Evolutionary conservation across 2,113 vertebrate genomes (phyloP), one percentile per base, ranked within the genome.

Genomic region (Nothobranchius kuhntae): DNA sequence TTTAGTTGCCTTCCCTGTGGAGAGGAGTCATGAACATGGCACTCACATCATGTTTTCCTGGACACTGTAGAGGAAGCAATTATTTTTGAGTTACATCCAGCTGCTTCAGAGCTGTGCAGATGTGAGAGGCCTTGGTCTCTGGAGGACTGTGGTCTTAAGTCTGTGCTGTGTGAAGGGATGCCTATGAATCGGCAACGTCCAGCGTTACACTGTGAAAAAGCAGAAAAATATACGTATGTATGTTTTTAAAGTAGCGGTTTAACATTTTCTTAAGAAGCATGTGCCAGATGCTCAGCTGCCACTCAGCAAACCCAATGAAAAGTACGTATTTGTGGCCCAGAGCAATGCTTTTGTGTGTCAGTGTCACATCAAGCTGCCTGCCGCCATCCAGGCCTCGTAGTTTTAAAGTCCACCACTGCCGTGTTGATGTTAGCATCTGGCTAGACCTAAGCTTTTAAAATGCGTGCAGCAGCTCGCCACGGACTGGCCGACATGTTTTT

Each of bases 41-140:
- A 89, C 90, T 92, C 94, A 93, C 93, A 93, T 92, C 73, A 78
- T 86, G 81, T 75, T 85, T 78, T 80, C 72, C 75, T 80, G 71
- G 82, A 86, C 50, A 15, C 52, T 44, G 76, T 46, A 47, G 68
- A 94, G 94, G 93, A 95, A 96, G 94, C 89, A 90, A 95, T 94
- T 93, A 94, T 89, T 91, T 90, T 83, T 85, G 89, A 92, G 92
- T 90, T 93, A 89, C 90, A 88, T 92, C 92, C 95, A 96, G 94
- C 95, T 95, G 94, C 87, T 90, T 86, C 65, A 1, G 78, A 76
- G 80, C 89, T 79, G 72, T 83, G 88, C 93, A 95, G 91, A 94
- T 93, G 93, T 91, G 73, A 91, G 89, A 86, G 82, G 75, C 90
- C 92, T 85, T 78, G 70, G 83, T 92, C 91, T 91, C 82, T 86